Evolutionary conservation across 2,113 vertebrate genomes (phyloP), one percentile per base, ranked within the genome.

Genomic region (Ellobius talpinus): DNA sequence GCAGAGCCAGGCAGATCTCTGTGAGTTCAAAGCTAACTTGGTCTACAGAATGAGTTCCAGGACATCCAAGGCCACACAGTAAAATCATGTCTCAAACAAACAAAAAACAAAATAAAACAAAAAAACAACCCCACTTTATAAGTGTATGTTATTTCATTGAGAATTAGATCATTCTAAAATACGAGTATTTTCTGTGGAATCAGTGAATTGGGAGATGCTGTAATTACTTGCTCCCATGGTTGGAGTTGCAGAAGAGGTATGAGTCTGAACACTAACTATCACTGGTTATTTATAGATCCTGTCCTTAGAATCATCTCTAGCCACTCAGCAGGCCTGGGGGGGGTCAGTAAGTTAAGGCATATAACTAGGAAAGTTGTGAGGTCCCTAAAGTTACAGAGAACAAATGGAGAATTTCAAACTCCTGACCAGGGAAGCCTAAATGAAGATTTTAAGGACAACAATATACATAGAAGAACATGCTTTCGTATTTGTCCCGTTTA

Each of bases 391-490:
- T 45, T 94, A 63, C 24, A 87, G 29, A 88, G 85, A 72, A 97
- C 78, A 95, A 93, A 47, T 29, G 78, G 33, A 72, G 89, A 90
- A 85, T 24, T 55, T 92, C 50, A n/a, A 65, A 81, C 39, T 89
- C 7, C 39, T 74, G 74, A 90, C 63, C 31, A 86, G 47, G 23
- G 63, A 94, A 93, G 79, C 42, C 52, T 73, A 77, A 82, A 8
- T 45, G 78, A 96, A 63, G 61, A 50, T 84, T 84, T 52, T 55
- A 82, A 89, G 50, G 17, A 52, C 24, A 90, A 82, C 39, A 92
- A 45, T 73, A 88, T 17, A 45, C 9, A 77, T 4, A n/a, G 21
- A 91, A 65, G 74, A 65, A 70, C 92, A 94, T 82, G 45, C 73
- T 93, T 92, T 93, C 76, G 77, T 16, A 45, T 14, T 11, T 55